Evolutionary conservation across 2,888 invertebrate genomes (phyloP).

Genomic region (Rutpela maculata): DNA sequence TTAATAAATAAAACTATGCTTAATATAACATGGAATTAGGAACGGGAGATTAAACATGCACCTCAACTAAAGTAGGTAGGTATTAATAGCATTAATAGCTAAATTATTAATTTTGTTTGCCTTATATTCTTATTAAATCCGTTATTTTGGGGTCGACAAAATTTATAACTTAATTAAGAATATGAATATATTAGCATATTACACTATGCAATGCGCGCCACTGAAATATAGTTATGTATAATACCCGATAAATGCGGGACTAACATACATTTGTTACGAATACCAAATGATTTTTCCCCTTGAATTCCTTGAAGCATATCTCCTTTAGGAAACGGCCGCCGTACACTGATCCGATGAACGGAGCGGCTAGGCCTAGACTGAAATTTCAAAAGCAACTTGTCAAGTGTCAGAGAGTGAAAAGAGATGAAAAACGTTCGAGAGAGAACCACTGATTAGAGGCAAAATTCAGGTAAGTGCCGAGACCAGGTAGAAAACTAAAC

Average conservation of each 20-base stretch:
- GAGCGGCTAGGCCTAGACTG: slow-evolving; percentile 68
- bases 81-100: too few relatives aligned
- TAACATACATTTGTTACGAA: slow-evolving; percentile 9
- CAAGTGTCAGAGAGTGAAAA: slow-evolving; percentile 71
- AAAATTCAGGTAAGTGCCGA: slow-evolving; percentile 68
- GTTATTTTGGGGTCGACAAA: not conserved
- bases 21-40: too few relatives aligned
- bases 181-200: not conserved
- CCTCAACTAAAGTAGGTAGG: too few relatives aligned
- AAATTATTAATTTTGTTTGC: not conserved
- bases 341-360: slow-evolving; percentile 48
- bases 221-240: slow-evolving; percentile 12
- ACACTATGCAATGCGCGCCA: not conserved
- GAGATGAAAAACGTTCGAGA: slow-evolving; percentile 60
- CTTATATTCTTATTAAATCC: not conserved
- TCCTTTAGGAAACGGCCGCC: slow-evolving; percentile 44
- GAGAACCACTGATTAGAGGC: slow-evolving; percentile 63
- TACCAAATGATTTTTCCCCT: slow-evolving; percentile 27
- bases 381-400: slow-evolving; percentile 74
- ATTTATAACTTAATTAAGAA: slow-evolving; percentile 6
- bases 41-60: too few relatives aligned
- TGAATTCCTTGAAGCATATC: slow-evolving; percentile 31
- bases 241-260: slow-evolving; percentile 20
- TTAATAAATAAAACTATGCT: too few relatives aligned
- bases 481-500: slow-evolving; percentile 37